Percentiles rank a stretch among this genome's conserved stretches.
These are phyloP conservation scores for Anaspis maculata DNA, from an alignment of 2,888 invertebrate genomes.

Conservation along the genomic window DNA sequence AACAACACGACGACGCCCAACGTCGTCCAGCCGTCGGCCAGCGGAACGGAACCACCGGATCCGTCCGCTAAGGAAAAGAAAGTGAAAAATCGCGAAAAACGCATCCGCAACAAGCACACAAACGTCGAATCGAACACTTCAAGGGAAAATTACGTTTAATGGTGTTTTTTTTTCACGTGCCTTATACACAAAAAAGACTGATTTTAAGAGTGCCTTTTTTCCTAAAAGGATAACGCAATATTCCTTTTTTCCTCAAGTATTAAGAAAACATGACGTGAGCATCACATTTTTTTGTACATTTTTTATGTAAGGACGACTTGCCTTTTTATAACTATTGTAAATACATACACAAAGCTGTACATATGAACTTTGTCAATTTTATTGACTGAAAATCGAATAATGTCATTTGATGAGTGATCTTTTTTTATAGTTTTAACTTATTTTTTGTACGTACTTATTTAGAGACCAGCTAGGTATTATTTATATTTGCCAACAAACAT, in stretches of 20 bases:
- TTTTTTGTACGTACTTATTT: conserved; percentile 16
- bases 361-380: conserved; percentile 8
- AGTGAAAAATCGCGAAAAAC: conserved; percentile 17
- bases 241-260: too few relatives aligned
- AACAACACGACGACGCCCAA: conserved; percentile 45
- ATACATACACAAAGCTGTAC: conserved; percentile 11
- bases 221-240: not conserved
- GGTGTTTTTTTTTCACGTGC: too few relatives aligned
- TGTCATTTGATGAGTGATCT: conserved; percentile 11
- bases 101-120: conserved; percentile 15
- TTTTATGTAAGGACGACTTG: too few relatives aligned
- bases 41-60: conserved; percentile 15
- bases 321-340: conserved; percentile 13
- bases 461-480: conserved; percentile 5
- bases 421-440: conserved; percentile 15
- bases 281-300: too few relatives aligned
- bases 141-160: conserved; percentile 24
- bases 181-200: too few relatives aligned
- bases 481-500: too few relatives aligned
- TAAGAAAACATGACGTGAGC: too few relatives aligned
- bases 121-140: conserved; percentile 17
- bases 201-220: too few relatives aligned
- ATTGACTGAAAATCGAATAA: too few relatives aligned
- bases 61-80: conserved; percentile 16
- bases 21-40: conserved; percentile 9